These are phyloP conservation scores for Bostrychus sinensis DNA, from an alignment of 2,113 vertebrate genomes.

Conservation along the genomic window DNA sequence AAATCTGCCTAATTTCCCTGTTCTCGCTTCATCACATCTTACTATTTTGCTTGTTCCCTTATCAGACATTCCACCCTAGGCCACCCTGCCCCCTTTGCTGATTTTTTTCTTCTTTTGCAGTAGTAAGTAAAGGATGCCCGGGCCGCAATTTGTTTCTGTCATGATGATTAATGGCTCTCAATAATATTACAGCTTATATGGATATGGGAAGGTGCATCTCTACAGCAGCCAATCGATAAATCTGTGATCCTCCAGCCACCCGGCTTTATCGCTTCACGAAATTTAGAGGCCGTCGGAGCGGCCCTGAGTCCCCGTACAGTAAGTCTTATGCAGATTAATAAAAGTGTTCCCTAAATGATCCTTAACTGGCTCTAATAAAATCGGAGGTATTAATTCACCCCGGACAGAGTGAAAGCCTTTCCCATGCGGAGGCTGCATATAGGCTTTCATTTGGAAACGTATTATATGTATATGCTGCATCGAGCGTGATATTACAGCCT, in stretches of 20 bases:
- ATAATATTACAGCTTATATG: constrained; percentile 78
- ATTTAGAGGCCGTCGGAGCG: constrained; percentile 65
- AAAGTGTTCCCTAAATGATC: constrained; percentile 52
- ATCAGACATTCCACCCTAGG: constrained; percentile 31
- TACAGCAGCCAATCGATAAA: constrained; percentile 78
- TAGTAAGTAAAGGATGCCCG: constrained; percentile 71
- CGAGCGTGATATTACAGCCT: neutral
- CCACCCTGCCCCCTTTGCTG: constrained; percentile 6
- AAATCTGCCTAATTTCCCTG: neutral
- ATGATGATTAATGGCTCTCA: constrained; percentile 78
- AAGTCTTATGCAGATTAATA: constrained; percentile 73
- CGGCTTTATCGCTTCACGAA: constrained; percentile 41
- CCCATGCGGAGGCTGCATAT: neutral
- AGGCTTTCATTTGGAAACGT: neutral
- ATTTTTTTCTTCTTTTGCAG: constrained; percentile 42
- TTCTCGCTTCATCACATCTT: constrained; percentile 1
- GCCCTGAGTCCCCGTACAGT: constrained; percentile 52
- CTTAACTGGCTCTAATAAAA: constrained; percentile 50
- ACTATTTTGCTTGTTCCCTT: constrained; percentile 32
- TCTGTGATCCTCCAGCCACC: constrained; percentile 71
- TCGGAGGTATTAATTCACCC: constrained; percentile 28
- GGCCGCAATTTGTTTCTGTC: constrained; percentile 78
- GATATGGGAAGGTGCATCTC: constrained; percentile 78
- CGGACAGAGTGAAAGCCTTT: constrained; percentile 12
- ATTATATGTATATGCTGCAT: constrained; percentile 3